Evolutionary conservation across 1,140 invertebrate species (phyloP).

Genomic region (Drosophila rufa): DNA sequence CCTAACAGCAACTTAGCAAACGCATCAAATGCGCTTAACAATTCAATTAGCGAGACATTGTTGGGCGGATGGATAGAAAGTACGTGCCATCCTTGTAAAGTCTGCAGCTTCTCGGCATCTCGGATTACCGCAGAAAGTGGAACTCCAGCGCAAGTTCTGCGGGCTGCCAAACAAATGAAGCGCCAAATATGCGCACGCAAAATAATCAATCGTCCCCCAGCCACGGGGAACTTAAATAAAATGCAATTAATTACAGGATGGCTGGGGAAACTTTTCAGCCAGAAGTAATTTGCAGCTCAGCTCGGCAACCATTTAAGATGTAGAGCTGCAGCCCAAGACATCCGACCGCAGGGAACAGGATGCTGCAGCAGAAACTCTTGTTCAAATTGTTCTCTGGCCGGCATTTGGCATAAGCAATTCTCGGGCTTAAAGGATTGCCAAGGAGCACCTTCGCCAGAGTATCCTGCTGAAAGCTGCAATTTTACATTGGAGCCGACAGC

Average conservation of each 20-base stretch:
- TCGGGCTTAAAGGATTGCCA: conserved; percentile 53
- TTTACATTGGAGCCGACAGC: conserved; percentile 12
- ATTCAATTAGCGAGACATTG: conserved; percentile 68
- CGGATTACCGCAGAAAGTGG: conserved; percentile 10
- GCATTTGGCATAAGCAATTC: conserved; percentile 48
- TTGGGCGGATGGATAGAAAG: conserved; percentile 15
- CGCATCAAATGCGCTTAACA: conserved; percentile 71
- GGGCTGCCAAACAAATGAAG: conserved; percentile 44
- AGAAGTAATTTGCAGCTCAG: conserved; percentile 26
- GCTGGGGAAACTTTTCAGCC: conserved; percentile 41
- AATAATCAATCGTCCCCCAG: conserved; percentile 62
- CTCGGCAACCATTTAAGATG: conserved; percentile 44
- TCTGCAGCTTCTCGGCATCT: conserved; percentile 5
- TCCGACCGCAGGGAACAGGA: conserved; percentile 43
- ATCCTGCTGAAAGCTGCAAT: conserved; percentile 36
- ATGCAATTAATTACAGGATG: conserved; percentile 69
- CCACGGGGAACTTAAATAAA: conserved; percentile 60
- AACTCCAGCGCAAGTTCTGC: conserved; percentile 28
- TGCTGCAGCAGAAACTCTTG: conserved; percentile 36
- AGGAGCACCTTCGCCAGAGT: conserved; percentile 14
- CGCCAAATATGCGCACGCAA: conserved; percentile 51
- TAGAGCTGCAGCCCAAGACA: conserved; percentile 33
- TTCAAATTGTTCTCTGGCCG: conserved; percentile 31
- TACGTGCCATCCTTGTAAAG: conserved; percentile 27
- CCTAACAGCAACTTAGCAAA: conserved; percentile 63